Conservation (phyloP, 2,113 vertebrate species). For the Otolemur garnettii region DNA sequence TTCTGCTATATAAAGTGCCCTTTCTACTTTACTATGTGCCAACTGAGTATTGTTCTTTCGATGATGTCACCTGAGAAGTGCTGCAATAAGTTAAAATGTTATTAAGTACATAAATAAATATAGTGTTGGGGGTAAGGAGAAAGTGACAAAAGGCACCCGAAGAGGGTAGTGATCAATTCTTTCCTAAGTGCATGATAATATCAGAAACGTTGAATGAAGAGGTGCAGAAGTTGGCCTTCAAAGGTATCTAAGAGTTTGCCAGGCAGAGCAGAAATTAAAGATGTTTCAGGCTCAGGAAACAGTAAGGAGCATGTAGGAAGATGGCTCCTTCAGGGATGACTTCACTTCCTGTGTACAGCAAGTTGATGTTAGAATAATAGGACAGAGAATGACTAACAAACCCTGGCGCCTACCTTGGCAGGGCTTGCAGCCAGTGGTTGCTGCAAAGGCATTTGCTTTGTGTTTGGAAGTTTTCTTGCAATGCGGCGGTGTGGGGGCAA, state of each 20-base stretch:
- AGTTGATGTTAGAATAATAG: neutral
- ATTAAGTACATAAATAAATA: neutral
- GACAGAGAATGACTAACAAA: neutral
- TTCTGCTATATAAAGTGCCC: neutral
- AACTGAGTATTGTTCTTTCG: neutral
- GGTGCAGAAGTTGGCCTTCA: neutral
- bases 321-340: neutral
- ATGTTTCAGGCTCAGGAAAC: neutral
- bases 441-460: neutral
- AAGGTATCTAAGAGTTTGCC: neutral
- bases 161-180: neutral
- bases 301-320: neutral
- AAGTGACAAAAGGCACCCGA: neutral
- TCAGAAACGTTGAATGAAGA: neutral
- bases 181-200: fast-evolving
- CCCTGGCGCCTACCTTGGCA: neutral
- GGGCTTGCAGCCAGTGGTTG: neutral
- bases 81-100: constrained; percentile 26
- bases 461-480: neutral
- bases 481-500: neutral
- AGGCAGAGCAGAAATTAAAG: neutral
- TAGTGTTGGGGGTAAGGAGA: neutral
- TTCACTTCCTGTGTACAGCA: neutral
- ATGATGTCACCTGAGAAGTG: neutral
- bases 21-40: neutral